Base-by-base conservation (phyloP, 2,888 invertebrate species). In the Actias luna region DNA sequence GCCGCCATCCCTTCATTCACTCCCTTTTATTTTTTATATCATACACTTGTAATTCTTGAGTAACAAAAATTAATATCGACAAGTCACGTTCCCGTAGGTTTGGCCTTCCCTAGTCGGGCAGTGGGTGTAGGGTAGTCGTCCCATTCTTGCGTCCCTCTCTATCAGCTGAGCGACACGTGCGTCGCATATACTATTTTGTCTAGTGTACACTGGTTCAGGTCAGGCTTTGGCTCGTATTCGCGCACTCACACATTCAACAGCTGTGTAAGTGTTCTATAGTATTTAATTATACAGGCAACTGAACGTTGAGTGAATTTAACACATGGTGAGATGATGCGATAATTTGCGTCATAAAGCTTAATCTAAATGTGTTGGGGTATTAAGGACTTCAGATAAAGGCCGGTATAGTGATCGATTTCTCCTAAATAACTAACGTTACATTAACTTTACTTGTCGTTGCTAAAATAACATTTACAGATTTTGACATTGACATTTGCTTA, bases 101-200 rank as follows among this genome's bases (percentile, higher is more conserved):
- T 4, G 2, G n/a, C 4, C 58, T 39, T 31, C 58, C 39, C 58
- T 62, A 62, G 57, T 31, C 58, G 67, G 64, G 61, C 46, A 65
- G 75, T 68, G 79, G 78, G 80, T 69, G 79, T 78, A 73, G 80
- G 79, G 82, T 77, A 72, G 75, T 72, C 65, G 74, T 71, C 73
- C 77, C 78, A 76, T 74, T 79, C 78, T 78, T 74, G 67, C 76
- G 75, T 82, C 86, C 82, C 85, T 69, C 83, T 84, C 85, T 85
- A 81, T 90, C 91, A 92, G 92, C 91, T 92, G 92, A 88, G 87
- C 80, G 82, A 81, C 91, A 90, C 92, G 91, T 91, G 90, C 85
- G 77, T 74, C 67, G 80, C 73, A 79, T 80, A 77, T 85, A 87
- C 81, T 84, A 83, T 80, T 72, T 78, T 76, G 86, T 86, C 83